Conservation (phyloP, 2,888 invertebrate genomes). For the Andrena praecox region DNA sequence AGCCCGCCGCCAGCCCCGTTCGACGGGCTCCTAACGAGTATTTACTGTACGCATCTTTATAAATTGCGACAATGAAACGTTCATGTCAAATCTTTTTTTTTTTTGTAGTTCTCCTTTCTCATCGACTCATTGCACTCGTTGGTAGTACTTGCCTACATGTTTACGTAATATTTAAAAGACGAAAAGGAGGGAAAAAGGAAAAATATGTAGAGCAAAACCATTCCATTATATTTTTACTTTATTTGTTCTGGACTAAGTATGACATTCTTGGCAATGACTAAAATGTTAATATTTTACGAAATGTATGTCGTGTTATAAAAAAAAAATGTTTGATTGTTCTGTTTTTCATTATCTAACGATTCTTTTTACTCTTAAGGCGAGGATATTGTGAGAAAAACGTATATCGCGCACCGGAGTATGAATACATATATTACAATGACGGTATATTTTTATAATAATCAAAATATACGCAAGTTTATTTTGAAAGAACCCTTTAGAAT, state of each 20-base stretch:
- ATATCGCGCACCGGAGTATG: constrained; percentile 32
- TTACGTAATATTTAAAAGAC: constrained; percentile 15
- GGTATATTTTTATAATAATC: constrained; percentile 53
- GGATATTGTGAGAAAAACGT: constrained; percentile 41
- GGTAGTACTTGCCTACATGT: constrained; percentile 40
- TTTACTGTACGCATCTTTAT: neutral
- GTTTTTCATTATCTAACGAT: constrained; percentile 31
- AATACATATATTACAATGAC: constrained; percentile 34
- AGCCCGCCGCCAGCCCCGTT: too few relatives aligned
- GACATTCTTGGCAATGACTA: constrained; percentile 16
- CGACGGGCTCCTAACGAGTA: too few relatives aligned
- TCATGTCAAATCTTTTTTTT: constrained; percentile 10
- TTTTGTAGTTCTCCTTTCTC: constrained; percentile 19
- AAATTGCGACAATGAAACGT: constrained; percentile 37
- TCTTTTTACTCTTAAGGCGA: constrained; percentile 43
- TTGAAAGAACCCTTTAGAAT: constrained; percentile 17
- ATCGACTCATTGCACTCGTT: constrained; percentile 27
- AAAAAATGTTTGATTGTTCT: constrained; percentile 35
- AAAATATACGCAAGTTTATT: constrained; percentile 38
- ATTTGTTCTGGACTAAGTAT: constrained; percentile 36
- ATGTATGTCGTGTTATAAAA: constrained; percentile 14
- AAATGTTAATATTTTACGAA: constrained; percentile 19
- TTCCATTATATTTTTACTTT: constrained; percentile 65
- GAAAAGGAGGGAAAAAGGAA: constrained; percentile 28
- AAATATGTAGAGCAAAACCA: constrained; percentile 63